These are phyloP conservation scores for Tauraco erythrolophus DNA, from an alignment of 2,113 vertebrate genomes.

Conservation along the genomic window DNA sequence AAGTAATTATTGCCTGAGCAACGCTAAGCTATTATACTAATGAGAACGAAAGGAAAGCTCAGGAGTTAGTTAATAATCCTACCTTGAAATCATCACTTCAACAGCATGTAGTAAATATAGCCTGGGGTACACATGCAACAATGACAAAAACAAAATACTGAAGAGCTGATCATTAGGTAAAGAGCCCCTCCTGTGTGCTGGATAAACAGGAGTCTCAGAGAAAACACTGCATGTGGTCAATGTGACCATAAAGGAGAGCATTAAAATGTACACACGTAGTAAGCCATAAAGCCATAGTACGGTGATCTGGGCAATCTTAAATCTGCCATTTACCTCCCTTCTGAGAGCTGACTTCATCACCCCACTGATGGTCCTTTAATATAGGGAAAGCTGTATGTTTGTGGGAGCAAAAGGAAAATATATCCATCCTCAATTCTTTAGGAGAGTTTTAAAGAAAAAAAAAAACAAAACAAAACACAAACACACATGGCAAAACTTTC, in stretches of 20 bases:
- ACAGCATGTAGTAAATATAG: neutral
- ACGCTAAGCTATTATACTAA: neutral
- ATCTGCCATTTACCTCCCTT: neutral
- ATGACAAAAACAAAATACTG: neutral
- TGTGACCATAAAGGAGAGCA: neutral
- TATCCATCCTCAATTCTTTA: neutral
- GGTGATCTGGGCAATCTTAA: neutral
- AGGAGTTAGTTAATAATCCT: conserved; percentile 2
- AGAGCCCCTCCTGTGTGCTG: neutral
- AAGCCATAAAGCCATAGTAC: neutral
- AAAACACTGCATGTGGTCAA: neutral
- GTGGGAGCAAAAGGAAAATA: neutral
- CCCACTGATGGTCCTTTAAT: neutral
- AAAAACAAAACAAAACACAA: no score
- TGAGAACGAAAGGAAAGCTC: neutral
- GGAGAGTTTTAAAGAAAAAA: neutral
- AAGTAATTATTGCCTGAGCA: conserved; percentile 10
- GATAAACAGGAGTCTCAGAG: neutral
- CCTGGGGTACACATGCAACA: neutral
- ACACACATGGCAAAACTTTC: accelerated
- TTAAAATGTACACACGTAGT: accelerated
- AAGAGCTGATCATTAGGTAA: neutral
- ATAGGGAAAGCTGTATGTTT: neutral
- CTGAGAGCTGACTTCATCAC: neutral
- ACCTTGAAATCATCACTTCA: neutral